These are phyloP conservation scores for Lochmaea capreae DNA, from an alignment of 2,888 invertebrate genomes.

Conservation along the genomic window DNA sequence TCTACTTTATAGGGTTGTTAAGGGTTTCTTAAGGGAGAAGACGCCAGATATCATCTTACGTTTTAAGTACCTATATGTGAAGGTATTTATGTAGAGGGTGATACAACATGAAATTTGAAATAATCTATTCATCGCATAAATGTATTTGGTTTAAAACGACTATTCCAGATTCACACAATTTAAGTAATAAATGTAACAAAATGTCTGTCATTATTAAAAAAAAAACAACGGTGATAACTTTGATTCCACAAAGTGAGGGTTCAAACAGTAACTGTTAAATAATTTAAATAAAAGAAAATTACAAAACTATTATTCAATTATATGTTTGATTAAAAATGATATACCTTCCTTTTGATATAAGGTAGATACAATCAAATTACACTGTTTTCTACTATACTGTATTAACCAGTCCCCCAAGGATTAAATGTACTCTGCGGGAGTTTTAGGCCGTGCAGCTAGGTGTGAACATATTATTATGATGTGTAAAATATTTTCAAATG, in stretches of 20 bases:
- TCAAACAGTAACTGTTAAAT: slow-evolving; percentile 50
- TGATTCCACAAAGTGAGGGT: too few relatives aligned
- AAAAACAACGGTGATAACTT: slow-evolving; percentile 40
- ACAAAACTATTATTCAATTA: slow-evolving; percentile 58
- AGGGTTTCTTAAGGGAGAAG: neutral
- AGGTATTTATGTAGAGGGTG: too few relatives aligned
- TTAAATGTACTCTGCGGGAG: neutral
- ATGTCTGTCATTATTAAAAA: slow-evolving; percentile 38
- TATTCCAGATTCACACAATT: too few relatives aligned
- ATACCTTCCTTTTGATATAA: slow-evolving; percentile 52
- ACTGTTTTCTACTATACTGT: slow-evolving; percentile 55
- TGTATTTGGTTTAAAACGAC: too few relatives aligned
- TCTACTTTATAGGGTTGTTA: neutral
- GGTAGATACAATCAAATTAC: slow-evolving; percentile 48
- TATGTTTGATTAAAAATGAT: slow-evolving; percentile 55
- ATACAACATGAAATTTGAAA: too few relatives aligned
- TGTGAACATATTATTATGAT: neutral
- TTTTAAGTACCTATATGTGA: neutral
- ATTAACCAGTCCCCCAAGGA: slow-evolving; percentile 46
- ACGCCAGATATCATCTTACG: neutral
- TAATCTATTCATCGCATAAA: too few relatives aligned
- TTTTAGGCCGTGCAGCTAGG: neutral
- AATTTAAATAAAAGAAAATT: slow-evolving; percentile 51
- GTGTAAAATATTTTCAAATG: too few relatives aligned
- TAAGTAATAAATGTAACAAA: slow-evolving; percentile 32